Percentiles rank a stretch among this genome's conserved stretches.
These are phyloP conservation scores for Chloropsis hardwickii DNA, from an alignment of 2,113 vertebrate genomes.

Conservation along the genomic window DNA sequence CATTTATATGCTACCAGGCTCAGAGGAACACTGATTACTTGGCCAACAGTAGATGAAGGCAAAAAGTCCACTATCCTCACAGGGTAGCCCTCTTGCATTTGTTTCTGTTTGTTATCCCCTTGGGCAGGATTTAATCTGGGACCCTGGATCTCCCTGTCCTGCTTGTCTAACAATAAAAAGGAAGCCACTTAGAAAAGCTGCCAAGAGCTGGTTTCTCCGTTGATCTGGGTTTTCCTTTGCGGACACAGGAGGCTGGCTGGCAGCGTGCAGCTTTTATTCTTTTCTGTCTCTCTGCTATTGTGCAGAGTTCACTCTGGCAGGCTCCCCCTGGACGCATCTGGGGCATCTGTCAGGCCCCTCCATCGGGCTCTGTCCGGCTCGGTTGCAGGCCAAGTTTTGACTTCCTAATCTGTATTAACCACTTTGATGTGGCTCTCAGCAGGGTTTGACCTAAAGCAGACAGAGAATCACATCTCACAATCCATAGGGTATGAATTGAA, in stretches of 20 bases:
- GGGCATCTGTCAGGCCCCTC: background rate
- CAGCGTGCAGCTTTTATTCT: background rate
- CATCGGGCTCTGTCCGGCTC: background rate
- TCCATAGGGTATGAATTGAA: background rate
- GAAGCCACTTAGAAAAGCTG: background rate
- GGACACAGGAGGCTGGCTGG: background rate
- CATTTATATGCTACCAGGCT: background rate
- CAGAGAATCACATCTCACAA: background rate
- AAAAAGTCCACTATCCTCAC: background rate
- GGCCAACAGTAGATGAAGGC: background rate
- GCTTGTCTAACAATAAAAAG: background rate
- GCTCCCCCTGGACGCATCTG: background rate
- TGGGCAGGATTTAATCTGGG: background rate
- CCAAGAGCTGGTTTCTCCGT: background rate
- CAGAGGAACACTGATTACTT: background rate
- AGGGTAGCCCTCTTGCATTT: background rate
- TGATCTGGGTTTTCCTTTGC: background rate
- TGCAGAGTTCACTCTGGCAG: background rate
- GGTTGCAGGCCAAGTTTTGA: background rate
- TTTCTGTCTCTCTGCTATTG: background rate
- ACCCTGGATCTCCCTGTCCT: background rate
- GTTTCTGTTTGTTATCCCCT: background rate
- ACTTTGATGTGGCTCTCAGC: background rate
- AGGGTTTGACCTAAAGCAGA: background rate
- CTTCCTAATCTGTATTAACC: constrained; percentile 26